Evolutionary conservation across 2,797 vertebrate genomes (phyloP).

Genomic region (Paguma larvata): DNA sequence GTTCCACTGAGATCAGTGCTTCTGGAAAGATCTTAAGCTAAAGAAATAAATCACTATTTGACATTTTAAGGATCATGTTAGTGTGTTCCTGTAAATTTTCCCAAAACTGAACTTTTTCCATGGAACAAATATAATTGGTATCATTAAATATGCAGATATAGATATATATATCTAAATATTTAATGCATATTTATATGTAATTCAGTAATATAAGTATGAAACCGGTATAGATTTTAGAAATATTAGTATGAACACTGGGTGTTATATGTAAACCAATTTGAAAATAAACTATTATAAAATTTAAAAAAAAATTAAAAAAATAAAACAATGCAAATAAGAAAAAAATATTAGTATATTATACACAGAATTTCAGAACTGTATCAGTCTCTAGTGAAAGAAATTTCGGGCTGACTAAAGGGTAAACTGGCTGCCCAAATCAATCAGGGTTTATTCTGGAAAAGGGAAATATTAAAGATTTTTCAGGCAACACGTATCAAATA

Average conservation of each 20-base stretch:
- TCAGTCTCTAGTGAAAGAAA: not conserved
- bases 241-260: not conserved
- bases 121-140: not conserved
- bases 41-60: conserved; percentile 23
- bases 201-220: not conserved
- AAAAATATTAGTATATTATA: not conserved
- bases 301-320: too few species aligned
- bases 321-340: not conserved
- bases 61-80: not conserved
- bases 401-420: not conserved
- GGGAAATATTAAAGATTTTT: not conserved
- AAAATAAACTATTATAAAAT: too few species aligned
- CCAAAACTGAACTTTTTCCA: not conserved
- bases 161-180: too few species aligned
- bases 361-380: not conserved
- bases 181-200: not conserved
- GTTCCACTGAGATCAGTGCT: not conserved
- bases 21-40: not conserved
- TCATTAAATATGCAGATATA: too few species aligned
- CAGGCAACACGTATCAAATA: not conserved
- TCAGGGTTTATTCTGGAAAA: not conserved
- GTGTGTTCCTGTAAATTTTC: not conserved
- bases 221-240: not conserved
- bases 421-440: not conserved
- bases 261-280: too few species aligned